A percentile compares a stretch with the other conserved stretches of the same genome.
phyloP scores from a whole-genome alignment of 37 sponge, comb jelly and placozoan genomes.

The Eunapius fragilis region DNA sequence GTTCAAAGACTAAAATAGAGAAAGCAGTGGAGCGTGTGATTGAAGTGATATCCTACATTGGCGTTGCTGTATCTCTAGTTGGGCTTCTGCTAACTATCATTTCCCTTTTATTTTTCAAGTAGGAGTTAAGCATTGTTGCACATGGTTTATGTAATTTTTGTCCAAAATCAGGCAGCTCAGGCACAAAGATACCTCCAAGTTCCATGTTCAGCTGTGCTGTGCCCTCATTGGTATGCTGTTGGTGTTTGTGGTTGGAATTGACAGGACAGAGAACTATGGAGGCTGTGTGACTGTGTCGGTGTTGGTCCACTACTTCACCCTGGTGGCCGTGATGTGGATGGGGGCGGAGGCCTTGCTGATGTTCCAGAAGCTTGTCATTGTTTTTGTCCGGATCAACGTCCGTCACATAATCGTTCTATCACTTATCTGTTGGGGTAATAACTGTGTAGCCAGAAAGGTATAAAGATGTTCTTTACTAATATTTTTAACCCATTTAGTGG shows the following conservation, averaged over 20 bases:
- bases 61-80: conserved; percentile 22
- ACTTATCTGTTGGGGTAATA: conserved; percentile 57
- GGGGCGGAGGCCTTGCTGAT: conserved; percentile 49
- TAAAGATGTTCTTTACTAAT: not conserved
- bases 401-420: conserved; percentile 14
- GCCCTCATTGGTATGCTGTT: conserved; percentile 37
- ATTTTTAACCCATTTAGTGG: not conserved
- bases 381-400: conserved; percentile 27
- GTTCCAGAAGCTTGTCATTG: conserved; percentile 47
- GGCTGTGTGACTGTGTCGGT: conserved; percentile 44
- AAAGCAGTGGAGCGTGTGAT: not conserved
- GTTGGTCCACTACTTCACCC: conserved; percentile 53
- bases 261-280: not conserved
- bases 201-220: conserved; percentile 31
- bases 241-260: conserved; percentile 45
- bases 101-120: conserved; percentile 44
- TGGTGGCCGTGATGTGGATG: conserved; percentile 51
- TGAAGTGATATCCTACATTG: conserved; percentile 35
- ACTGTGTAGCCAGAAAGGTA: not conserved
- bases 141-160: not conserved
- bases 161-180: not conserved
- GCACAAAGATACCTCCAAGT: not conserved
- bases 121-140: not conserved
- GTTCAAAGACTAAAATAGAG: not conserved
- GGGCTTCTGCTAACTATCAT: conserved; percentile 37